Conservation (phyloP, 23 tunicate species). For the Trididemnum clinides region DNA sequence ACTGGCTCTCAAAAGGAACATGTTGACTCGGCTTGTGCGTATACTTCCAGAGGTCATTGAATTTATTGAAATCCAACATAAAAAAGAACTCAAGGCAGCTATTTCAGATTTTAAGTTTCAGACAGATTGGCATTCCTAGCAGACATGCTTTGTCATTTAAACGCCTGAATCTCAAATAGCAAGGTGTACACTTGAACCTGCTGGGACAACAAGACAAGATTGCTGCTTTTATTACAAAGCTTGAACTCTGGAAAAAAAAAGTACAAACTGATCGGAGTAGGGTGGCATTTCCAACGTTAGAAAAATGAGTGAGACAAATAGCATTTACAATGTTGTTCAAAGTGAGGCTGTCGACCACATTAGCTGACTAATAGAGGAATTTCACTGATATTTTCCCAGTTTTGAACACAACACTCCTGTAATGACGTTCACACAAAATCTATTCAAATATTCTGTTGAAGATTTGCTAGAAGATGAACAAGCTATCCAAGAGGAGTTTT, state of each 20-base stretch:
- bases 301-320: conserved; percentile 45
- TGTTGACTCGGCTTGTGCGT: conserved; percentile 42
- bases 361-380: conserved; percentile 42
- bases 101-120: conserved; percentile 1
- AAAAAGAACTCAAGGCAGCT: conserved; percentile 29
- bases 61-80: conserved; percentile 52
- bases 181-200: conserved; percentile 38
- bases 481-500: conserved; percentile 5
- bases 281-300: conserved; percentile 31
- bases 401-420: conserved; percentile 56
- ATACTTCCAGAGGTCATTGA: conserved; percentile 42
- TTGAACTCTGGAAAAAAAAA: conserved; percentile 25
- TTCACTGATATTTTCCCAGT: conserved; percentile 55
- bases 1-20: conserved; percentile 54
- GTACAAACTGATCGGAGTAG: conserved; percentile 36
- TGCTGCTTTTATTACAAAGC: conserved; percentile 39
- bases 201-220: conserved; percentile 30
- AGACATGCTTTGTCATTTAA: conserved; percentile 54
- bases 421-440: conserved; percentile 35
- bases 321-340: conserved; percentile 25
- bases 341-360: conserved; percentile 40
- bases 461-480: conserved; percentile 17
- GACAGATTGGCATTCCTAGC: conserved; percentile 58
- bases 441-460: conserved; percentile 56
- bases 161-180: conserved; percentile 56